Base-by-base conservation (phyloP, 2,113 vertebrate species). In the Cryptomyrus ogoouensis region DNA sequence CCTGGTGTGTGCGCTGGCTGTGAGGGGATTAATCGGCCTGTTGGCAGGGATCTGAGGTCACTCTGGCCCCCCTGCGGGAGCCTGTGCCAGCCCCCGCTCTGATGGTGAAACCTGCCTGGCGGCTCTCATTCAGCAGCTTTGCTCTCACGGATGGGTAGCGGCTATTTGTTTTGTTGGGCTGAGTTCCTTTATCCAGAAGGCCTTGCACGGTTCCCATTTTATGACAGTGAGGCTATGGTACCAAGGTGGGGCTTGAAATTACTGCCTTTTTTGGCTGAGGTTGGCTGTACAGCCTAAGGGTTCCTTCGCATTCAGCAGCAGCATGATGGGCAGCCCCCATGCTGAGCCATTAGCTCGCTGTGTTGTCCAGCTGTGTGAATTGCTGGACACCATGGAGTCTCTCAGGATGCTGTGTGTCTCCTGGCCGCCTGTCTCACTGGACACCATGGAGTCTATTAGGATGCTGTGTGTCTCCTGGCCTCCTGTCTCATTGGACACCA, bases 81-180 rank as follows among this genome's bases (percentile, higher is more conserved):
- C 39, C 77, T 19, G 35, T 27, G n/a, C 62, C 62, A 66, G n/a
- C 62, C 24, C 53, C 53, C 53, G 19, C 83, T 84, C 77, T 56
- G 77, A 89, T 88, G 39, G 87, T 8, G 84, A n/a, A 87, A 90
- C 89, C 56, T 24, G 89, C 50, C 86, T 24, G 44, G 39, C 84
- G 46, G 84, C 39, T 49, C 47, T 31, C 84, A 46, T 47, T 46
- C 80, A 47, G 39, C 17, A 24, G 80, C 39, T 83, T 47, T 83
- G 35, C 19, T 83, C 39, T 83, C 6, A 39, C 0, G 70, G 12
- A 15, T 77, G 35, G 27, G 31, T 10, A 77, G 70, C 0, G 70
- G 15, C 66, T 83, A 4, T 39, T 47, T 83, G 80, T 47, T 83
- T 77, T 77, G 35, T 17, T 35, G 70, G 70, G 70, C 15, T 31